phyloP scores from a whole-genome alignment of 1,140 invertebrate genomes.

The Elymnias hypermnestra region DNA sequence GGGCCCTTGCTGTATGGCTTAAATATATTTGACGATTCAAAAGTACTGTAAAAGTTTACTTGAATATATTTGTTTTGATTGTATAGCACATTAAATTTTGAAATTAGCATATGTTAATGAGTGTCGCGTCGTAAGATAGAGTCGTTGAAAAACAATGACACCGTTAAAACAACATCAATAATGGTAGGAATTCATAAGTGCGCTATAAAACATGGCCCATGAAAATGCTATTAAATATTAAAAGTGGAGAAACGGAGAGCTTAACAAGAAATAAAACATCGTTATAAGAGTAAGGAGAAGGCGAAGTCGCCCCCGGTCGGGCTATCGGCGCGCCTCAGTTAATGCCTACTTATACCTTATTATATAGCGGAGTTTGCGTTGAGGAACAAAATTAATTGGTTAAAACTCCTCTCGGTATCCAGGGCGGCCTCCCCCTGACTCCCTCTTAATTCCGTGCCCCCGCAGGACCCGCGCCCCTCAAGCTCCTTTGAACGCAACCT shows the following conservation, averaged over 20 bases:
- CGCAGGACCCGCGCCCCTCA: constrained; percentile 49
- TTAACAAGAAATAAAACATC: constrained; percentile 76
- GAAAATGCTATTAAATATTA: constrained; percentile 76
- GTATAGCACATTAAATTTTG: not conserved
- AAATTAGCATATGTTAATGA: constrained; percentile 3
- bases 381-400: constrained; percentile 78
- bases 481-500: constrained; percentile 73
- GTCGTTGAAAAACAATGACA: constrained; percentile 39
- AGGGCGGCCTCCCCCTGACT: constrained; percentile 60
- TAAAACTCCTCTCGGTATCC: constrained; percentile 77
- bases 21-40: no score
- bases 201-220: constrained; percentile 72
- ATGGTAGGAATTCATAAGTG: constrained; percentile 64
- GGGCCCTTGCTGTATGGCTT: no score
- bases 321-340: constrained; percentile 73
- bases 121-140: constrained; percentile 9
- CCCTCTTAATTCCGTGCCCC: constrained; percentile 66
- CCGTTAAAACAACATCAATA: constrained; percentile 64
- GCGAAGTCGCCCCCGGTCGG: constrained; percentile 61
- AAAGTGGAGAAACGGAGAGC: constrained; percentile 75
- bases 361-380: constrained; percentile 76
- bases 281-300: constrained; percentile 67
- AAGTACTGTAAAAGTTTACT: no score
- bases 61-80: no score
- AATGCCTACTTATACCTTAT: constrained; percentile 76